Base-by-base conservation (phyloP, 64 coral and sea anemone species). In the Orbicella faveolata region DNA sequence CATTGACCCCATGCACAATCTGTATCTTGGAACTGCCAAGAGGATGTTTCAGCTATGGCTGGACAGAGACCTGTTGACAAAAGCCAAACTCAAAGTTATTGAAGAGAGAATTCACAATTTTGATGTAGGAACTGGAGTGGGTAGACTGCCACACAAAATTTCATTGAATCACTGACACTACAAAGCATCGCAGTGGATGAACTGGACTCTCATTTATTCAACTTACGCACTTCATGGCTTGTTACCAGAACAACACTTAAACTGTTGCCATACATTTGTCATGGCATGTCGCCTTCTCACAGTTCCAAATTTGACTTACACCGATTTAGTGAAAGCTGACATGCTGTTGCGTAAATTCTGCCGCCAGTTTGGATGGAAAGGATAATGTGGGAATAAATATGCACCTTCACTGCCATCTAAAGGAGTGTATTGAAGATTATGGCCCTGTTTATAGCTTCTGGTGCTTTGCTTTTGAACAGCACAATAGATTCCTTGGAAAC, bases 1-100 rank as follows among this genome's bases (percentile, higher is more conserved):
- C n/a, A 85, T 90, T 41, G 93, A 94, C 74, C 93, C 93, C 0
- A 90, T 94, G 93, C 93, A 94, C 37, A 94, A 94, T 74, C 62
- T 94, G 34, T 94, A 61, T 74, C 90, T 84, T 37, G 90, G 74
- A 52, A 92, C 83, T 44, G 75, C 88, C 9, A 83, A 82, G 25
- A 1, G 36, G 33, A 68, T 83, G 37, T 80, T 87, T 55, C 61
- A 72, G 52, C 86, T 72, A 51, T 94, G n/a, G 80, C 17, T 89
- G 63, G 36, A 36, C 52, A 26, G 36, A 77, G 91, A 83, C 61
- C 30, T 48, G 8, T 65, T 80, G 52, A 86, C 39, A 63, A 90
- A 75, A 23, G 77, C 20, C 17, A 61, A 51, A 69, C 37, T 79
- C 63, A 52, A 88, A 62, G 51, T 64, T 79, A 79, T 54, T 79